Evolutionary conservation across 2,113 vertebrate genomes (phyloP).

Genomic region (Gorsachius goisagi): DNA sequence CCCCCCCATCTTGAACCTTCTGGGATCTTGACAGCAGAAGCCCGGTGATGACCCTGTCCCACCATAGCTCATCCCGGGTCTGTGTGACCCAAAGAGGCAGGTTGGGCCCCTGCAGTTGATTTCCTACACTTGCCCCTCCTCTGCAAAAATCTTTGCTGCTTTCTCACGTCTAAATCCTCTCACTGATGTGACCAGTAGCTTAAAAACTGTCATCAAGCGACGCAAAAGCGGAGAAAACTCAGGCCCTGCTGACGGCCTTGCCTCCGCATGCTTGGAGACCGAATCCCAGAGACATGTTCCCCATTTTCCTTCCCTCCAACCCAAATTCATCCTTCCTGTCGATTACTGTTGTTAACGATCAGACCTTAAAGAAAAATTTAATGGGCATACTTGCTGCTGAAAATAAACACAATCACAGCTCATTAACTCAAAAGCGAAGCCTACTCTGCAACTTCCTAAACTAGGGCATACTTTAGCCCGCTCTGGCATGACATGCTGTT

Average conservation of each 20-base stretch:
- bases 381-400: background rate
- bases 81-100: background rate
- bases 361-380: constrained; percentile 20
- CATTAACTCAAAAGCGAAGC: constrained; percentile 49
- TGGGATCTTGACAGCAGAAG: background rate
- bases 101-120: background rate
- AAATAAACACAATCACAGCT: constrained; percentile 64
- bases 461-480: constrained; percentile 30
- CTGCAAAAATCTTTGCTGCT: background rate
- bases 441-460: constrained; percentile 54
- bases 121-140: background rate
- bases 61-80: background rate
- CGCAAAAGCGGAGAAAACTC: background rate
- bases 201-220: background rate
- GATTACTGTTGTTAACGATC: constrained; percentile 2
- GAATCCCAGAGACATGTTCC: background rate
- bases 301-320: background rate
- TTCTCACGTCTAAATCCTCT: background rate
- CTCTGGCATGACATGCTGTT: constrained; percentile 16
- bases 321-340: background rate
- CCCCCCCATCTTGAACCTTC: background rate
- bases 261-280: background rate
- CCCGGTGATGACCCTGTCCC: background rate
- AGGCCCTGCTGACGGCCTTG: background rate
- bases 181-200: background rate